Evolutionary conservation across 1,140 invertebrate species (phyloP).

Genomic region (Leptinotarsa lineolata): DNA sequence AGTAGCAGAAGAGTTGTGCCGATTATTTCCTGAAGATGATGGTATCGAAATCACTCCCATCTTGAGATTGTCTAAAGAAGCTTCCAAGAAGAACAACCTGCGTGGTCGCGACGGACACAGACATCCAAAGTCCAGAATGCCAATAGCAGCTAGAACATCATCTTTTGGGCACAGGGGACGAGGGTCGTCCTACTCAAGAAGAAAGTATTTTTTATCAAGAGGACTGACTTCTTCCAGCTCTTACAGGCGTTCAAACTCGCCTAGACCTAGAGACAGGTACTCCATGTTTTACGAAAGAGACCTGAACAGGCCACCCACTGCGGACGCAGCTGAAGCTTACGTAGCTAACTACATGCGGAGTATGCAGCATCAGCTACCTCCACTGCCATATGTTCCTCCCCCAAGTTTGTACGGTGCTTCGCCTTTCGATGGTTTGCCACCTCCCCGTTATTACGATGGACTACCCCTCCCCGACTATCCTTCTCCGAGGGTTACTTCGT

Average conservation of each 20-base stretch:
- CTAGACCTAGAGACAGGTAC: slow-evolving; percentile 53
- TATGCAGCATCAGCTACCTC: slow-evolving; percentile 79
- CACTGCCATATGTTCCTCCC: slow-evolving; percentile 71
- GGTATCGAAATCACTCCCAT: slow-evolving; percentile 90
- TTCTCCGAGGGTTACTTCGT: slow-evolving; percentile 60
- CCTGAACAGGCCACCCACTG: slow-evolving; percentile 55
- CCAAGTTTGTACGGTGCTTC: slow-evolving; percentile 62
- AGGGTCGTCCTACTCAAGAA: slow-evolving; percentile 56
- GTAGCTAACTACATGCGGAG: slow-evolving; percentile 79
- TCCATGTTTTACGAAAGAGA: slow-evolving; percentile 53
- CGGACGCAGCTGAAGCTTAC: slow-evolving; percentile 75
- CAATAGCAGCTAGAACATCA: slow-evolving; percentile 53
- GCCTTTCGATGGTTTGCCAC: slow-evolving; percentile 72
- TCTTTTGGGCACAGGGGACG: slow-evolving; percentile 56
- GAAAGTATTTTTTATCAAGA: slow-evolving; percentile 60
- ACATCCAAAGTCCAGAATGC: slow-evolving; percentile 58
- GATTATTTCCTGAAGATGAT: slow-evolving; percentile 92
- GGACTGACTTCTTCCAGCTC: slow-evolving; percentile 58
- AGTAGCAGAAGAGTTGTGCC: slow-evolving; percentile 92
- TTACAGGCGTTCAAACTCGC: slow-evolving; percentile 63
- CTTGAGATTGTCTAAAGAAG: slow-evolving; percentile 85
- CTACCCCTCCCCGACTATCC: slow-evolving; percentile 67
- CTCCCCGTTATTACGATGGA: slow-evolving; percentile 81
- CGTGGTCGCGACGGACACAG: slow-evolving; percentile 60
- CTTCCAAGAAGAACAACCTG: slow-evolving; percentile 67